These are phyloP conservation scores for Callorhinus ursinus DNA, from an alignment of 2,113 vertebrate species.

Conservation along the genomic window DNA sequence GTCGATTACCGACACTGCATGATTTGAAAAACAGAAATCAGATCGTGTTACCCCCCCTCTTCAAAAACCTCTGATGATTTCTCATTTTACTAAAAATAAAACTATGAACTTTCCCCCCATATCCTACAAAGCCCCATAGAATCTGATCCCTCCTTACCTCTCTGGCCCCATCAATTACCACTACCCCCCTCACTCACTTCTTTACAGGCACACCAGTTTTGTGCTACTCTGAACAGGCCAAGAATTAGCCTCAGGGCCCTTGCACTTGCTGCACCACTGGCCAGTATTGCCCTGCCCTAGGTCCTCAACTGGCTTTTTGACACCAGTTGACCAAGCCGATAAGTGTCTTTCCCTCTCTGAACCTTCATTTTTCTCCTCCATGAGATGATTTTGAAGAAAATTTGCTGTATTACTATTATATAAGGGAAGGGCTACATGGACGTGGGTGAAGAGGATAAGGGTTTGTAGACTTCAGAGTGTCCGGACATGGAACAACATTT, in stretches of 20 bases:
- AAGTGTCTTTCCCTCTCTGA: background rate
- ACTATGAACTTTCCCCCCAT: background rate
- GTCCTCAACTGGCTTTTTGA: background rate
- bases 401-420: background rate
- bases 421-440: background rate
- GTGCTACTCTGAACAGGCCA: background rate
- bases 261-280: background rate
- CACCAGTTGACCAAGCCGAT: background rate
- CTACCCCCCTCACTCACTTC: background rate
- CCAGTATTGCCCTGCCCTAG: background rate
- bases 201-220: background rate
- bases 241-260: background rate
- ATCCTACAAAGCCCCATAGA: background rate
- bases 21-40: slow-evolving; percentile 43
- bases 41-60: background rate
- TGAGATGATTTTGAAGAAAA: background rate
- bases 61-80: slow-evolving; percentile 16
- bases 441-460: background rate
- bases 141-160: background rate
- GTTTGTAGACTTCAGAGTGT: background rate
- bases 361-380: background rate
- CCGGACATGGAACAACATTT: background rate
- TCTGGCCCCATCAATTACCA: background rate
- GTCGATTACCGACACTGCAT: background rate
- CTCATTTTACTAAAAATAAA: slow-evolving; percentile 44